Conservation (phyloP, 2,888 invertebrate genomes). For the Sinelater perroti region DNA sequence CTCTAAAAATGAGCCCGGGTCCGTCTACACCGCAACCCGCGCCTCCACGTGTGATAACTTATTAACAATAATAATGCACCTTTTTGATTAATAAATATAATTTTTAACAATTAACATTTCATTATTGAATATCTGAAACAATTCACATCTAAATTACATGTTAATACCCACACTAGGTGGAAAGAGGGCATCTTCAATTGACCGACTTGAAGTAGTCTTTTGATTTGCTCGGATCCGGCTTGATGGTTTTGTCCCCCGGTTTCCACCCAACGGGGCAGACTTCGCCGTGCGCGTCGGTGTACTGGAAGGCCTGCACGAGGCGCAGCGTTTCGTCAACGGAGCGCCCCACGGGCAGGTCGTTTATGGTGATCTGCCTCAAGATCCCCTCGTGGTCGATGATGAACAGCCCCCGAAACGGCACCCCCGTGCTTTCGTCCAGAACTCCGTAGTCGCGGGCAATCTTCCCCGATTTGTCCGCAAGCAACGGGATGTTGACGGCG, state of each 20-base stretch:
- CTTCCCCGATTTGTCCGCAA: constrained; percentile 90
- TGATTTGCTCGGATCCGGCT: constrained; percentile 83
- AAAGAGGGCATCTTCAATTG: constrained; percentile 42
- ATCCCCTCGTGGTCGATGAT: constrained; percentile 90
- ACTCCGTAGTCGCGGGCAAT: constrained; percentile 91
- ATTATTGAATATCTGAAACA: no score
- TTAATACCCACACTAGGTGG: constrained; percentile 7
- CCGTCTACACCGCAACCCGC: no score
- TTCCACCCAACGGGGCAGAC: constrained; percentile 96
- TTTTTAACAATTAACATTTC: no score
- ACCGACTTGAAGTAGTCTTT: constrained; percentile 72
- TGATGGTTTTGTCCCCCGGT: constrained; percentile 92
- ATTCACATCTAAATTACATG: background rate
- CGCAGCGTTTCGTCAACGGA: constrained; percentile 91
- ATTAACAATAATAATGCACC: no score
- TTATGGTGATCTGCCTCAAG: constrained; percentile 93
- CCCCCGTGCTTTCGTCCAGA: constrained; percentile 88
- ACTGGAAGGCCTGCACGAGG: constrained; percentile 96
- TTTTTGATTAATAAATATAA: no score
- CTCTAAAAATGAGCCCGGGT: no score
- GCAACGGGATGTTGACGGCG: constrained; percentile 90
- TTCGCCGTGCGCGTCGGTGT: constrained; percentile 91
- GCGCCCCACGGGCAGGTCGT: constrained; percentile 95
- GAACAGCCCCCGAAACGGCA: constrained; percentile 94
- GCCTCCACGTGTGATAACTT: no score